Conservation (phyloP, 35 echinoderm and acorn worm species). For the Apostichopus japonicus region DNA sequence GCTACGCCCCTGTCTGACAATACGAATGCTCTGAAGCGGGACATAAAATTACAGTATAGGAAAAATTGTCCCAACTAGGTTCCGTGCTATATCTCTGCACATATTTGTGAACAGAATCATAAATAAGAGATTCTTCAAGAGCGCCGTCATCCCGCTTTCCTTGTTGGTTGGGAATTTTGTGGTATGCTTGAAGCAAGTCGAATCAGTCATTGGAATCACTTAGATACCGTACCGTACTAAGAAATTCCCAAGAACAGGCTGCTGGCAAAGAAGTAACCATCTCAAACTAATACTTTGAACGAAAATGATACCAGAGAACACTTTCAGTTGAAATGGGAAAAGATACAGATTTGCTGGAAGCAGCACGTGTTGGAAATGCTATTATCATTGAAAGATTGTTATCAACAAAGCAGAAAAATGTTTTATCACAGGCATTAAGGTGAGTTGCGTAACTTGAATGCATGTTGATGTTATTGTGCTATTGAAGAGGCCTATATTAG, state of each 20-base stretch:
- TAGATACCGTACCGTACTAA: not conserved
- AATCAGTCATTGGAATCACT: not conserved
- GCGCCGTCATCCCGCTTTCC: too few species aligned
- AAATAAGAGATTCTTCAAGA: too few species aligned
- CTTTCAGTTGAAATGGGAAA: constrained; percentile 57
- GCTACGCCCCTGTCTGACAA: too few species aligned
- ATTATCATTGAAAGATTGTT: constrained; percentile 54
- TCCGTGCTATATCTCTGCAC: too few species aligned
- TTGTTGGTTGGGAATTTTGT: not conserved
- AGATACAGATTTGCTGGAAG: constrained; percentile 68
- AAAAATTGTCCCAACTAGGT: too few species aligned
- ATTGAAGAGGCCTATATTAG: too few species aligned
- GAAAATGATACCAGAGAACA: not conserved
- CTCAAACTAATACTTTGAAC: not conserved
- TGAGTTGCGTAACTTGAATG: not conserved
- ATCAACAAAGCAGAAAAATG: constrained; percentile 54
- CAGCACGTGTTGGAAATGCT: constrained; percentile 59
- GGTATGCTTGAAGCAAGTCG: not conserved
- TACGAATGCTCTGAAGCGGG: too few species aligned
- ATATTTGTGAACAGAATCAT: too few species aligned
- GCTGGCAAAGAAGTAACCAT: not conserved
- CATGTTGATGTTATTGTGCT: too few species aligned
- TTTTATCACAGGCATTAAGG: constrained; percentile 50
- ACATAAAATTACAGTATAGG: too few species aligned
- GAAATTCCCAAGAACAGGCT: not conserved